Evolutionary conservation across 2,888 invertebrate species (phyloP).

Genomic region (Melipona bicolor): DNA sequence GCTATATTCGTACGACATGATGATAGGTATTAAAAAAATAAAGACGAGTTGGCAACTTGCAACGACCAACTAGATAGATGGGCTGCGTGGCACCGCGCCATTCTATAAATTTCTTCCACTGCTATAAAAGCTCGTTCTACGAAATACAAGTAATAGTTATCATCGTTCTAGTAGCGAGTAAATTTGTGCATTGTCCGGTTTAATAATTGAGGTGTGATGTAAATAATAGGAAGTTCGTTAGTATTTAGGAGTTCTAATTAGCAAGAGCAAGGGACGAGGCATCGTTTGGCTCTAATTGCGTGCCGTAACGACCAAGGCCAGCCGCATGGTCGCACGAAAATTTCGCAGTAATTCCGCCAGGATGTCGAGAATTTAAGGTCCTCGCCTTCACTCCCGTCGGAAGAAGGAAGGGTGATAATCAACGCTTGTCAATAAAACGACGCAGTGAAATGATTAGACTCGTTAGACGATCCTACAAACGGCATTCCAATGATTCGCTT

Average conservation of each 20-base stretch:
- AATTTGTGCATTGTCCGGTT: conserved; percentile 7
- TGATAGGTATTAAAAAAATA: no score
- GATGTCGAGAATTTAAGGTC: conserved; percentile 40
- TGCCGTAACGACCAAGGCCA: conserved; percentile 51
- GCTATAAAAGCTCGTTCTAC: neutral
- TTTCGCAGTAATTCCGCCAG: conserved; percentile 56
- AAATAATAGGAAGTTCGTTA: conserved; percentile 53
- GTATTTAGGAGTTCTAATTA: conserved; percentile 51
- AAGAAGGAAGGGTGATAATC: conserved; percentile 47
- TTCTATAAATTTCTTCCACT: neutral
- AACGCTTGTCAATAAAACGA: conserved; percentile 48
- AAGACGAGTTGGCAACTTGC: neutral
- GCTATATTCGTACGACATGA: neutral
- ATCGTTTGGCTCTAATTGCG: conserved; percentile 52
- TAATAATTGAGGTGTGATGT: conserved; percentile 18
- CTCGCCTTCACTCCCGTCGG: neutral
- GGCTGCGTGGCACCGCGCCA: neutral
- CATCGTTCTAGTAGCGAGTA: neutral
- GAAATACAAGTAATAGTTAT: neutral
- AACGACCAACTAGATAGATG: neutral
- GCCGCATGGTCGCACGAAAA: conserved; percentile 46
- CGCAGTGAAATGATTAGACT: conserved; percentile 24
- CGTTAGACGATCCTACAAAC: conserved; percentile 23
- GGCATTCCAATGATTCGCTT: no score
- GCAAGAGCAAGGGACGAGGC: conserved; percentile 25